Conservation (phyloP, 1,140 invertebrate species). For the Drosophila jambulina region DNA sequence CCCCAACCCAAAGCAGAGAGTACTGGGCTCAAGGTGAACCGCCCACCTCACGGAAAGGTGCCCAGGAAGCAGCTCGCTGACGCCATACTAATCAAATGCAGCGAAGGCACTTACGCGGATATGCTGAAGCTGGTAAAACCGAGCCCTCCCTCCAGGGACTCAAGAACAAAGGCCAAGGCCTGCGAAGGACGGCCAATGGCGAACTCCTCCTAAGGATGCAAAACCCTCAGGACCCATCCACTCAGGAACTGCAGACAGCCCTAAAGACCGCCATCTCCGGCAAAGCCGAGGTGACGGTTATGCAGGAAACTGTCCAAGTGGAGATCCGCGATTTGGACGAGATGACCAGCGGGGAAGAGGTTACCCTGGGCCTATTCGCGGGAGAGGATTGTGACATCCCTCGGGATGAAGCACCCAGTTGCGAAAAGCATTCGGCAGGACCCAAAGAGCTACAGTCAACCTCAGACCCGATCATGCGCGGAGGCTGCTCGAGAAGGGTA, state of each 20-base stretch:
- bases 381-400: not conserved
- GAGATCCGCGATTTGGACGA: not conserved
- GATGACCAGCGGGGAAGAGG: no score
- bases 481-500: no score
- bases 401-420: not conserved
- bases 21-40: no score
- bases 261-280: not conserved
- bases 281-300: not conserved
- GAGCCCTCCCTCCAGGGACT: no score
- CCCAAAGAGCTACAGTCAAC: not conserved
- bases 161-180: no score
- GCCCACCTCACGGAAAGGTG: no score
- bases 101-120: no score
- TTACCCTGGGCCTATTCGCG: not conserved
- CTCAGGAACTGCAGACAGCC: not conserved
- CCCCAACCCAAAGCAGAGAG: no score
- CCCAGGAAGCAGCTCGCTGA: no score
- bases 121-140: no score
- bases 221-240: not conserved
- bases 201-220: not conserved
- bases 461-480: not conserved
- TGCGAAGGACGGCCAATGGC: no score
- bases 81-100: no score
- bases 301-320: not conserved
- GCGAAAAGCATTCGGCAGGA: not conserved